phyloP scores from a whole-genome alignment of 2,797 vertebrate species.

The Sandelia bainsii region DNA sequence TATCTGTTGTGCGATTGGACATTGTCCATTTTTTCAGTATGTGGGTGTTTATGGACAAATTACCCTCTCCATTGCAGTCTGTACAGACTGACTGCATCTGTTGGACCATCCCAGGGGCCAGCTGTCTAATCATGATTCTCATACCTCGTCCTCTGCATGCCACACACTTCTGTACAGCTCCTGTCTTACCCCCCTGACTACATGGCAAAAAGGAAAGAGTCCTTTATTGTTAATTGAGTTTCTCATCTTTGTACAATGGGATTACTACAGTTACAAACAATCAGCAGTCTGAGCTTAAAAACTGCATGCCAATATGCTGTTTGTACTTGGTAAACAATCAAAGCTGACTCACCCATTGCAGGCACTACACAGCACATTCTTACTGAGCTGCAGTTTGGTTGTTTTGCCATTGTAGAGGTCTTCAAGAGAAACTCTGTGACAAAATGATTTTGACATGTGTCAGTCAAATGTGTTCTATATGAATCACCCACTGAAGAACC shows the following conservation, averaged over 20 bases:
- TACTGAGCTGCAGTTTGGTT: slow-evolving; percentile 99
- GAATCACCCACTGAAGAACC: background rate
- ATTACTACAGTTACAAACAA: background rate
- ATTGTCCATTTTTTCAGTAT: background rate
- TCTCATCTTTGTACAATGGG: background rate
- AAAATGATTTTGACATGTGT: slow-evolving; percentile 24
- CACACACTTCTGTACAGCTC: slow-evolving; percentile 96
- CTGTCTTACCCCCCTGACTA: slow-evolving; percentile 97
- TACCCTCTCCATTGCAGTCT: slow-evolving; percentile 98
- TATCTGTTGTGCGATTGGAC: background rate
- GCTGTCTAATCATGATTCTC: slow-evolving; percentile 97
- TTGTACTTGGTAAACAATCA: slow-evolving; percentile 5
- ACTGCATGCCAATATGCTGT: background rate
- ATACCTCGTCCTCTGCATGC: slow-evolving; percentile 95
- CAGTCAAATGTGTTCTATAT: background rate
- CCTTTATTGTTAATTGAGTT: background rate
- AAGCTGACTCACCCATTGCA: slow-evolving; percentile 93
- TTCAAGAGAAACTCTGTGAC: slow-evolving; percentile 95
- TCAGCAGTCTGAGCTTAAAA: background rate
- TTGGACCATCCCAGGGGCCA: slow-evolving; percentile 99
- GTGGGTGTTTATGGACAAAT: slow-evolving; percentile 29
- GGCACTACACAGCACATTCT: slow-evolving; percentile 96
- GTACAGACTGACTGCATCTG: slow-evolving; percentile 99
- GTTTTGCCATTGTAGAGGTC: slow-evolving; percentile 99
- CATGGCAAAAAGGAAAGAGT: slow-evolving; percentile 40